Conservation (phyloP, 2,888 invertebrate genomes). For the Drosophila limbata region DNA sequence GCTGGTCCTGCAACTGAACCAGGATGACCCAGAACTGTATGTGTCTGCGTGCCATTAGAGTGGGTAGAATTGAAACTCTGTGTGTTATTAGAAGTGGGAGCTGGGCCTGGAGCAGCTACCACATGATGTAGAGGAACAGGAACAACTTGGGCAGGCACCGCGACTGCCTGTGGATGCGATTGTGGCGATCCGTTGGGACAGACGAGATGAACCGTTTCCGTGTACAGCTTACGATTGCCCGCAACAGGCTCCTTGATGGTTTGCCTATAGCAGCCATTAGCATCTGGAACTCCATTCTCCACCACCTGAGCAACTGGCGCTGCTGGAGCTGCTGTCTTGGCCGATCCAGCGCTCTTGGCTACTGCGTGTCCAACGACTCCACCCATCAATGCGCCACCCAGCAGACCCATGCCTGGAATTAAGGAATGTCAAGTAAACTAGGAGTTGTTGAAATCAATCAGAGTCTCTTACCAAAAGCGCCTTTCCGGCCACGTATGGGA, state of each 20-base stretch:
- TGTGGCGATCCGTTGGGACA: slow-evolving; percentile 47
- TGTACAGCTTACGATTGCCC: slow-evolving; percentile 46
- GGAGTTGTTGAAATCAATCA: neutral
- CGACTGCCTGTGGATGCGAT: slow-evolving; percentile 22
- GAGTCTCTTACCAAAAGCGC: slow-evolving; percentile 55
- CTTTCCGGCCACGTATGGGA: slow-evolving; percentile 55
- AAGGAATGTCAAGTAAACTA: no score
- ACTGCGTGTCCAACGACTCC: slow-evolving; percentile 49
- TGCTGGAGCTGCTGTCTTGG: slow-evolving; percentile 31
- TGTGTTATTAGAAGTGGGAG: slow-evolving; percentile 4
- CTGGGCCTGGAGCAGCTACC: slow-evolving; percentile 12
- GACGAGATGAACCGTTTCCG: slow-evolving; percentile 63
- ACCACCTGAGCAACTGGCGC: slow-evolving; percentile 51
- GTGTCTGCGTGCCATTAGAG: slow-evolving; percentile 19
- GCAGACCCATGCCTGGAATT: slow-evolving; percentile 52
- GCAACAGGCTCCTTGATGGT: slow-evolving; percentile 60
- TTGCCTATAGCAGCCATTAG: slow-evolving; percentile 67
- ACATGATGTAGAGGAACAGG: slow-evolving; percentile 18
- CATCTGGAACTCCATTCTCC: slow-evolving; percentile 45
- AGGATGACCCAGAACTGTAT: neutral
- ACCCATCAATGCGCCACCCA: slow-evolving; percentile 64
- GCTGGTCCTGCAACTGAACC: neutral
- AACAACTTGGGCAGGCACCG: slow-evolving; percentile 22
- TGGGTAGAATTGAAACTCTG: neutral
- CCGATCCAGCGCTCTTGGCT: slow-evolving; percentile 25